Conservation (phyloP, 2,113 vertebrate species). For the Melozone crissalis region DNA sequence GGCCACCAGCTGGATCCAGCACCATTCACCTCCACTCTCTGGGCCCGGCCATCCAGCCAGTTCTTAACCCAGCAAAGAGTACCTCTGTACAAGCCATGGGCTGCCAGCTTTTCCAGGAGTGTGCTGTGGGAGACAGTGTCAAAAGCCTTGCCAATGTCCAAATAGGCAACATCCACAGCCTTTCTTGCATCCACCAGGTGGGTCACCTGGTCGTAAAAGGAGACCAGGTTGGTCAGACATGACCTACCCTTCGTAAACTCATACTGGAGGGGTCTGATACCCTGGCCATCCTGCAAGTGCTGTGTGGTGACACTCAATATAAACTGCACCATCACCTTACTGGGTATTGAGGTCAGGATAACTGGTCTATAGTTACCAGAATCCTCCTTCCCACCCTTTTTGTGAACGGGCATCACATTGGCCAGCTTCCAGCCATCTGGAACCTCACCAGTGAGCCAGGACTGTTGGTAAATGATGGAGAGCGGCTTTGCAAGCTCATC, state of each 20-base stretch:
- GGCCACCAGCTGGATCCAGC: background rate
- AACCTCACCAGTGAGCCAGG: background rate
- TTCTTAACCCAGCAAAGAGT: background rate
- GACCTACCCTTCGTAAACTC: background rate
- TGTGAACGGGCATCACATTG: background rate
- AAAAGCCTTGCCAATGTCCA: background rate
- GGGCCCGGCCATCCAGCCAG: background rate
- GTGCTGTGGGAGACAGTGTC: background rate
- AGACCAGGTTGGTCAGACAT: background rate
- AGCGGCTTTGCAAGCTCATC: accelerated
- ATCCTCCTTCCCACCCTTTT: background rate
- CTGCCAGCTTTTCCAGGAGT: background rate
- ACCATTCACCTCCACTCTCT: background rate
- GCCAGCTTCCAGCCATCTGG: background rate
- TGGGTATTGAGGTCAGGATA: background rate
- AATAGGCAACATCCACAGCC: background rate
- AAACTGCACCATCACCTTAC: background rate
- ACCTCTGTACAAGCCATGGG: background rate
- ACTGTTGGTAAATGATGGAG: background rate
- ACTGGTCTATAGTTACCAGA: background rate
- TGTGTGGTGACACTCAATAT: background rate
- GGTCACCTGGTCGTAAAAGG: background rate
- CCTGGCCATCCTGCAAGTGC: background rate
- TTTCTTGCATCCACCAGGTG: accelerated
- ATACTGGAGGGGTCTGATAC: background rate